Conservation (phyloP, 2,888 invertebrate species). For the Scelioninae gen. 1 region DNA sequence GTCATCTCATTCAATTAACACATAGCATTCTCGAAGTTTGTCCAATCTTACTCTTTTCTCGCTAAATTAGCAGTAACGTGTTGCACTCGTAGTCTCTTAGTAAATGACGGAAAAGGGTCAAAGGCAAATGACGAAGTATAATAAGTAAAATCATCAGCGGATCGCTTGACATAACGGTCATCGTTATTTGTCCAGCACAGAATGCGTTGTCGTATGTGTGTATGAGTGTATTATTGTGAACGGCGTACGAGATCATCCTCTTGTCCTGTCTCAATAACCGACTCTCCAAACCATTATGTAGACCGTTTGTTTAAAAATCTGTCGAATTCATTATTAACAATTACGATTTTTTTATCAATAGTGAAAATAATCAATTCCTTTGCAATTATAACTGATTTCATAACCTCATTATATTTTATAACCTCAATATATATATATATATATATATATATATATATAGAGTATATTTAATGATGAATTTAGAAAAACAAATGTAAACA, state of each 20-base stretch:
- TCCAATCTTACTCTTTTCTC: conserved; percentile 65
- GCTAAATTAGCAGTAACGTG: conserved; percentile 72
- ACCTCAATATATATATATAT: no score
- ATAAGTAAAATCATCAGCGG: conserved; percentile 79
- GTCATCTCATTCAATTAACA: conserved; percentile 59
- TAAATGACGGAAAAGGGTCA: conserved; percentile 69
- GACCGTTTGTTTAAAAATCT: conserved; percentile 9
- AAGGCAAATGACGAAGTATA: conserved; percentile 74
- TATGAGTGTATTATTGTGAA: conserved; percentile 9
- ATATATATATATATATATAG: no score
- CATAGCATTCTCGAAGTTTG: conserved; percentile 57
- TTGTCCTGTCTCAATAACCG: conserved; percentile 30
- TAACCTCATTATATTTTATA: no score
- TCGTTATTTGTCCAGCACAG: conserved; percentile 73
- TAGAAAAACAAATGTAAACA: no score
- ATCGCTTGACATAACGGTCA: conserved; percentile 77
- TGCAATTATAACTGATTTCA: background rate
- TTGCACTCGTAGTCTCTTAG: conserved; percentile 63
- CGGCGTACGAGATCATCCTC: conserved; percentile 34
- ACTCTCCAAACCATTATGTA: conserved; percentile 4
- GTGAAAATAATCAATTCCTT: background rate
- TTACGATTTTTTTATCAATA: background rate
- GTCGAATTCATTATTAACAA: conserved; percentile 3
- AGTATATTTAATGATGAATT: no score
- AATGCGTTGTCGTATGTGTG: conserved; percentile 38